A percentile compares a stretch with the other conserved stretches of the same genome.
phyloP scores from a whole-genome alignment of 1,140 invertebrate species.

The Drosophila kurseongensis region DNA sequence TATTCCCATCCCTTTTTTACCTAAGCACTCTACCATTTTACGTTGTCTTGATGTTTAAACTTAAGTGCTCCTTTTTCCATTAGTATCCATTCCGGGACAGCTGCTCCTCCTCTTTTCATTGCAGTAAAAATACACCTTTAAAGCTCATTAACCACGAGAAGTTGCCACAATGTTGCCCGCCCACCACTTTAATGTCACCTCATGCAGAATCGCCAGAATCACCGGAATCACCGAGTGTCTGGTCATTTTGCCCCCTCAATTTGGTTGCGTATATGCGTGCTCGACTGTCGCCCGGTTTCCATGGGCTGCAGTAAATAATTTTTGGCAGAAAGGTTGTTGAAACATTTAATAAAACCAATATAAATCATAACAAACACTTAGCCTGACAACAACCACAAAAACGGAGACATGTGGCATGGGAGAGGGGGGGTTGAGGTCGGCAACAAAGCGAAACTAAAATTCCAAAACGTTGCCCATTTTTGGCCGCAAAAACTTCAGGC shows the following conservation, averaged over 20 bases:
- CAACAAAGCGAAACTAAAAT: constrained; percentile 81
- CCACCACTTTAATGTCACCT: constrained; percentile 42
- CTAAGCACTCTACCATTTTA: too few relatives aligned
- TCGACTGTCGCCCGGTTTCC: constrained; percentile 2
- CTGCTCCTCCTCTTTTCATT: constrained; percentile 4
- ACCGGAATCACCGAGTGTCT: constrained; percentile 5
- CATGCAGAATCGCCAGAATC: background rate
- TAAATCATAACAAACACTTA: constrained; percentile 83
- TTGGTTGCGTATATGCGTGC: constrained; percentile 51
- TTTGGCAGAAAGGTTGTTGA: constrained; percentile 79
- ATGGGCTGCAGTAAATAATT: constrained; percentile 75
- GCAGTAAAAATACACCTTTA: constrained; percentile 11
- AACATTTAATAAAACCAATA: constrained; percentile 83
- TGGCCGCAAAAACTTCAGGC: constrained; percentile 71
- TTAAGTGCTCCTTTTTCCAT: constrained; percentile 25
- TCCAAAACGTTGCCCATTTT: constrained; percentile 80
- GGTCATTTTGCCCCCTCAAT: constrained; percentile 16
- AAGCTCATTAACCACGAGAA: constrained; percentile 46
- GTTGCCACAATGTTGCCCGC: constrained; percentile 33
- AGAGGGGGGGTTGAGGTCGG: constrained; percentile 2
- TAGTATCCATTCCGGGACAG: constrained; percentile 11
- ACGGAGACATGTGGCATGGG: constrained; percentile 9
- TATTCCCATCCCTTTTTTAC: background rate
- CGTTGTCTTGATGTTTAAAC: background rate
- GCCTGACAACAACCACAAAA: constrained; percentile 59